Conservation (phyloP, 2,113 vertebrate species). For the Ceratotherium simum region DNA sequence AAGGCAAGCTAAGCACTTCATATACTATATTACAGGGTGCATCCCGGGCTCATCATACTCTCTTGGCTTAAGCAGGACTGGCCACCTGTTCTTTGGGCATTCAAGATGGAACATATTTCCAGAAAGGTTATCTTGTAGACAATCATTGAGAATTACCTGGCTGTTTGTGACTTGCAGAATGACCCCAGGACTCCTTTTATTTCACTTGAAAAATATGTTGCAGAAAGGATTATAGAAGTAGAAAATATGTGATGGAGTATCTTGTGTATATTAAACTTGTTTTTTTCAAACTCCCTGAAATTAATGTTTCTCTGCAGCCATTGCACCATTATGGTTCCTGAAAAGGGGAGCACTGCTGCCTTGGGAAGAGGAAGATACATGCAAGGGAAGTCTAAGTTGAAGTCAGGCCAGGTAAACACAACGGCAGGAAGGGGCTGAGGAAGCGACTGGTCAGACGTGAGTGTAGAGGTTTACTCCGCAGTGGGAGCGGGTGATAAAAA, state of each 20-base stretch:
- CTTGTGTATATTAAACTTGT: neutral
- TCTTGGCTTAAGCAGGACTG: neutral
- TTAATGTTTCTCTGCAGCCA: neutral
- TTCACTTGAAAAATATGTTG: neutral
- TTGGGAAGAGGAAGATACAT: neutral
- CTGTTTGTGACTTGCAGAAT: neutral
- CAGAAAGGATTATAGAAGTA: neutral
- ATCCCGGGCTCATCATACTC: neutral
- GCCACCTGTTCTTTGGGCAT: neutral
- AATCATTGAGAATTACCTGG: neutral
- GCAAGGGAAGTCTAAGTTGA: neutral
- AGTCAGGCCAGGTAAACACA: neutral
- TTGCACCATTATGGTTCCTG: neutral
- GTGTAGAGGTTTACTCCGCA: fast-evolving
- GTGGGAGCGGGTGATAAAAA: neutral
- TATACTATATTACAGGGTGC: no score
- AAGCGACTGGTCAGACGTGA: neutral
- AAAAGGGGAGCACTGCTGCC: neutral
- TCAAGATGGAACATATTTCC: neutral
- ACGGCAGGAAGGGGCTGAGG: neutral
- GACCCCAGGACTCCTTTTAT: neutral
- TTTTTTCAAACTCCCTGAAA: neutral
- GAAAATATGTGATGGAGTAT: neutral
- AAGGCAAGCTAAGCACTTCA: neutral
- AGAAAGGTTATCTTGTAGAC: neutral